phyloP scores from a whole-genome alignment of 2,888 invertebrate species.

The Nebria salina region DNA sequence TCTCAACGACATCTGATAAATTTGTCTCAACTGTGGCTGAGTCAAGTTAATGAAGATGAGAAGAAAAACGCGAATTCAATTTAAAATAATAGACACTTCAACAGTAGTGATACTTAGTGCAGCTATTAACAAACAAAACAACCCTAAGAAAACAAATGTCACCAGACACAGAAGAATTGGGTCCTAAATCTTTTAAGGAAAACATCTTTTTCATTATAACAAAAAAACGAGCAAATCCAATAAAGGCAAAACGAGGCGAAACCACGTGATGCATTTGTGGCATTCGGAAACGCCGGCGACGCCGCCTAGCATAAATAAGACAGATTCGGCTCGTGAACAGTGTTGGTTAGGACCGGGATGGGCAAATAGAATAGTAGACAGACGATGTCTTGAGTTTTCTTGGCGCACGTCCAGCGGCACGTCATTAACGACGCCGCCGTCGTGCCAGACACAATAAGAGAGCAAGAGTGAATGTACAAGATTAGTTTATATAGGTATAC shows the following conservation, averaged over 20 bases:
- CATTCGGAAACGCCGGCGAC: slow-evolving; percentile 37
- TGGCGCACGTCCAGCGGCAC: slow-evolving; percentile 41
- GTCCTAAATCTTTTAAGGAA: not conserved
- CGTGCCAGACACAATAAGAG: slow-evolving; percentile 43
- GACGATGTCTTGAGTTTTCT: slow-evolving; percentile 11
- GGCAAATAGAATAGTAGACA: not conserved
- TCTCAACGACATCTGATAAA: too few relatives aligned
- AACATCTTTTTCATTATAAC: not conserved
- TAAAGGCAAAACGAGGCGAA: not conserved
- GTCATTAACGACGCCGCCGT: slow-evolving; percentile 32
- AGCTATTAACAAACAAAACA: not conserved
- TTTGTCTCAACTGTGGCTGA: too few relatives aligned
- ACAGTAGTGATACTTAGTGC: slow-evolving; percentile 10
- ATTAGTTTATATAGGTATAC: slow-evolving; percentile 1
- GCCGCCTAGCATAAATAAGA: slow-evolving; percentile 13
- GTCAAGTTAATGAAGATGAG: too few relatives aligned
- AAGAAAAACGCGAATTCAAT: not conserved
- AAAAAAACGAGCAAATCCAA: not conserved
- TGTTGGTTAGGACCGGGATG: slow-evolving; percentile 5
- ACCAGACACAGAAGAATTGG: slow-evolving; percentile 16
- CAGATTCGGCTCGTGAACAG: slow-evolving; percentile 12
- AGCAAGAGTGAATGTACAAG: slow-evolving; percentile 13
- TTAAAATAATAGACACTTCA: not conserved
- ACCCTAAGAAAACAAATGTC: slow-evolving; percentile 17
- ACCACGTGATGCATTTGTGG: slow-evolving; percentile 21